Conservation (phyloP, 2,888 invertebrate genomes). For the Zygaena filipendulae region DNA sequence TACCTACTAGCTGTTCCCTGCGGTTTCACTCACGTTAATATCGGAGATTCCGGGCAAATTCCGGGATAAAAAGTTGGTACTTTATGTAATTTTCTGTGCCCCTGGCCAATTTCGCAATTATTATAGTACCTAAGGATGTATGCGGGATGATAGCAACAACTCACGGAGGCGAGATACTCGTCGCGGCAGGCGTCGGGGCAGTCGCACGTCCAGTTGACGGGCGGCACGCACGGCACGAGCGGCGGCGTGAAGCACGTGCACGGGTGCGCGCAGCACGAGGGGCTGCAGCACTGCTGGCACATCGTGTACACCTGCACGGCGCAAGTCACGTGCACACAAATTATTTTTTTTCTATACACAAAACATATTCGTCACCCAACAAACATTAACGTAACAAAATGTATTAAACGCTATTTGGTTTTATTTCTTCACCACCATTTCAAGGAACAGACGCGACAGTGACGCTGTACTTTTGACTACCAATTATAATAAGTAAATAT, state of each 20-base stretch:
- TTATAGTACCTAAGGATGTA: too few species aligned
- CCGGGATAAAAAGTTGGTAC: too few species aligned
- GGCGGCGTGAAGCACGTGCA: slow-evolving; percentile 34
- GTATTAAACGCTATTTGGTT: too few species aligned
- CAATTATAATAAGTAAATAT: slow-evolving; percentile 1
- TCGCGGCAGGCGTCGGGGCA: slow-evolving; percentile 43
- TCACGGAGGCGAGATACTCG: slow-evolving; percentile 49
- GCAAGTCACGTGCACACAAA: too few species aligned
- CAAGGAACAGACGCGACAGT: neutral
- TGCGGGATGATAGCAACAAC: too few species aligned
- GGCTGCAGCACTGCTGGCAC: slow-evolving; percentile 41
- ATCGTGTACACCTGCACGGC: slow-evolving; percentile 51
- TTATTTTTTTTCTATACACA: neutral
- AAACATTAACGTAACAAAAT: too few species aligned
- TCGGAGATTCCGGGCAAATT: too few species aligned
- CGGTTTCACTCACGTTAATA: too few species aligned
- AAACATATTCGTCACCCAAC: neutral
- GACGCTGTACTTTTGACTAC: too few species aligned
- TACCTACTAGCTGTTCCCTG: too few species aligned
- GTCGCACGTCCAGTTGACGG: slow-evolving; percentile 45
- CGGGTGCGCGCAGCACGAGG: slow-evolving; percentile 31
- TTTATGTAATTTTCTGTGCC: too few species aligned
- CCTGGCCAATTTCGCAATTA: too few species aligned
- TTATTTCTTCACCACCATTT: neutral
- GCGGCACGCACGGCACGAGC: slow-evolving; percentile 38